Evolutionary conservation across 1,140 invertebrate genomes (phyloP).

Genomic region (Sinonovacula constricta): DNA sequence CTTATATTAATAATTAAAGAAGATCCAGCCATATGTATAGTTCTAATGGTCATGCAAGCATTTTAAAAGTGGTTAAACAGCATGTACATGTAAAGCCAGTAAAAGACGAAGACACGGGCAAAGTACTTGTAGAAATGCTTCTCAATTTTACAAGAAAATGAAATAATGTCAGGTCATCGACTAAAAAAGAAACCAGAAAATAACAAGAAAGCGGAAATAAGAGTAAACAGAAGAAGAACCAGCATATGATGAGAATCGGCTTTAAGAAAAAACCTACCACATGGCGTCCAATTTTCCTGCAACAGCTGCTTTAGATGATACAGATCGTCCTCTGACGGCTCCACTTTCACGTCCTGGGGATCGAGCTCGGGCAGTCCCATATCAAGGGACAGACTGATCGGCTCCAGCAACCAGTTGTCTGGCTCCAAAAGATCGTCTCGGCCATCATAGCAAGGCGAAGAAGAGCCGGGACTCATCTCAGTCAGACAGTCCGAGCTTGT

Average conservation of each 20-base stretch:
- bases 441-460: constrained; percentile 49
- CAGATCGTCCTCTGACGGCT: constrained; percentile 59
- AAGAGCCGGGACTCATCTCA: constrained; percentile 53
- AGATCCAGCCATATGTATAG: no score
- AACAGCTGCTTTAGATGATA: constrained; percentile 69
- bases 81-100: neutral
- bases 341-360: constrained; percentile 33
- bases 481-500: constrained; percentile 38
- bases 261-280: constrained; percentile 56
- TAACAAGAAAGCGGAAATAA: neutral
- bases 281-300: constrained; percentile 59
- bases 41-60: neutral
- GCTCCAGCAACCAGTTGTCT: constrained; percentile 56
- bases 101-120: neutral
- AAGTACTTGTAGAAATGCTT: neutral
- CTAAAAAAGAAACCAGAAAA: constrained; percentile 13
- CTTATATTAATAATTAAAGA: neutral
- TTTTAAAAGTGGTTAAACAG: neutral
- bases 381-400: constrained; percentile 52
- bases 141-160: neutral
- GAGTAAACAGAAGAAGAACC: neutral
- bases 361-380: constrained; percentile 45
- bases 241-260: neutral
- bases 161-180: neutral
- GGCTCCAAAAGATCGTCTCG: constrained; percentile 55